Evolutionary conservation across 1,140 invertebrate species (phyloP).

Genomic region (Vanessa atalanta): DNA sequence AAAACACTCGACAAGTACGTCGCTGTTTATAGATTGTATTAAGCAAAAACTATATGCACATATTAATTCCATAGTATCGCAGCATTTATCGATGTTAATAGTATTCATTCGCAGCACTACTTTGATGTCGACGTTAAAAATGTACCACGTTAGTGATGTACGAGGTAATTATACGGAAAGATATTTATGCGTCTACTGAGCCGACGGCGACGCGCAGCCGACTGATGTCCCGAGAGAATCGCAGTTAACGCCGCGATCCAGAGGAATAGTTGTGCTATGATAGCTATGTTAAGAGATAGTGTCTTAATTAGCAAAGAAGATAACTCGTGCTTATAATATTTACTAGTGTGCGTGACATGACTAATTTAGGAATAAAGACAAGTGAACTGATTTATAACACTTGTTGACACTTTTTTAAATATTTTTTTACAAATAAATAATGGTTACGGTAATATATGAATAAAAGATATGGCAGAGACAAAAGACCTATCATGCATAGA

Average conservation of each 20-base stretch:
- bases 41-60: neutral
- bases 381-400: no score
- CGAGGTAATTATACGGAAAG: conserved; percentile 19
- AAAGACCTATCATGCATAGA: no score
- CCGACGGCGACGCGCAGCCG: conserved; percentile 15
- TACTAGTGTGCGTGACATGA: no score
- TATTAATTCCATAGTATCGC: neutral
- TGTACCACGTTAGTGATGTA: conserved; percentile 23
- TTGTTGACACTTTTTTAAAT: no score
- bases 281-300: neutral
- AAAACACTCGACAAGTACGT: no score
- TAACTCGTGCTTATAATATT: no score
- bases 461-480: no score
- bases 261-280: neutral
- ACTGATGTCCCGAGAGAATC: conserved; percentile 22
- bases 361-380: no score
- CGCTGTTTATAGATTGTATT: neutral
- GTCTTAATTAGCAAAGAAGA: no score
- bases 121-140: conserved; percentile 21
- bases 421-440: no score
- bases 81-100: neutral
- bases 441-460: no score
- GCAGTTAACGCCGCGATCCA: neutral
- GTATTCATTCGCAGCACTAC: conserved; percentile 1
- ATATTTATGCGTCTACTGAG: conserved; percentile 19